Evolutionary conservation across 2,888 invertebrate genomes (phyloP), one percentile per base, ranked within the genome.

Genomic region (Ptychoptera albimana): DNA sequence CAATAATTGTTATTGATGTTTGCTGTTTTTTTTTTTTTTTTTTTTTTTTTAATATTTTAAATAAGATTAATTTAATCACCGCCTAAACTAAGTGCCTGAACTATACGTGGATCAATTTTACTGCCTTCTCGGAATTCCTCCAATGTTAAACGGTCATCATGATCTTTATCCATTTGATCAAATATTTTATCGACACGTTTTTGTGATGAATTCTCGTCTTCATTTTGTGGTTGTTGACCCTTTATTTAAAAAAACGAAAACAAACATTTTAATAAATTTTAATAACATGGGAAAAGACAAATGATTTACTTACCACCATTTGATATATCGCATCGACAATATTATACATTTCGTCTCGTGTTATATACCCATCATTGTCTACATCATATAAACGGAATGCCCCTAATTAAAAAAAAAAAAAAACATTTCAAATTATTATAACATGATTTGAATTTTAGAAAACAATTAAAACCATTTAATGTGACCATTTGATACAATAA

Each of bases 161-260:
- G 92, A 67, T 97, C 93, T 73, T 86, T 96, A 70, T 97, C 97
- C 93, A 94, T 92, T 64, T 94, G 93, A 67, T 92, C 91, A 71
- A 97, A 97, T 63, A 97, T 97, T 69, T 93, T 92, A 70, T 96
- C 94, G 51, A 96, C 96, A 60, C 94, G 77, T 64, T 93, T 93
- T 66, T 94, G 88, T 12, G 89, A 88, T 50, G 88, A 88, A 63
- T 88, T 89, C 59, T 89, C 88, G 60, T 88, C 88, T 58, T 89
- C 88, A 23, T 85, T 77, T 54, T 81, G 81, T 42, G 88, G 87
- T 51, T 84, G 83, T 62, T 89, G 88, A 14, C 89, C 89, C 89
- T 89, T 37, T n/a, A 12, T 37, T 37, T 37, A 37, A 16, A 39
- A 37, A 15, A 37, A 15, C 3, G 10, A 37, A 37, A 16, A 10